Percentiles rank a stretch among this genome's conserved stretches.
These are phyloP conservation scores for Oreocharis arfaki DNA, from an alignment of 2,113 vertebrate genomes.

Conservation along the genomic window DNA sequence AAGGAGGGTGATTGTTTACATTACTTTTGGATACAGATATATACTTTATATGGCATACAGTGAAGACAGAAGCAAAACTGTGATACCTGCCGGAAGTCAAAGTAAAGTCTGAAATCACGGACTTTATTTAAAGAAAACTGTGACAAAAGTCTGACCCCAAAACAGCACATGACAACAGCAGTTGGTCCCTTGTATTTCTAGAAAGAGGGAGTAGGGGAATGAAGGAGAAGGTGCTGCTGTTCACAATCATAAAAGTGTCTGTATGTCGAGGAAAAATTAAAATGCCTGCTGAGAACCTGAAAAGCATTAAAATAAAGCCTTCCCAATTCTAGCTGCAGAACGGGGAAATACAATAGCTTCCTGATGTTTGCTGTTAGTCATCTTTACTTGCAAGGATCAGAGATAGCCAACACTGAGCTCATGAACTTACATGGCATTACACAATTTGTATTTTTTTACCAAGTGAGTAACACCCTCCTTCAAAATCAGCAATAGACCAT, in stretches of 20 bases:
- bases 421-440: background rate
- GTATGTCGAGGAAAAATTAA: background rate
- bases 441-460: background rate
- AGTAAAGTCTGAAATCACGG: background rate
- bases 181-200: background rate
- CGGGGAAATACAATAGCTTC: background rate
- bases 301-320: background rate
- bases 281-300: background rate
- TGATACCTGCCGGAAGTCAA: background rate
- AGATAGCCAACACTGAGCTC: background rate
- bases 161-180: background rate
- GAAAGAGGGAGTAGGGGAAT: background rate
- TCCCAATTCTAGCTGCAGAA: background rate
- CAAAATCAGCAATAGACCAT: background rate
- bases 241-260: background rate
- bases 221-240: background rate
- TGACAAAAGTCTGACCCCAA: background rate
- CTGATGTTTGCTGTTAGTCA: background rate
- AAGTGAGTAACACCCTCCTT: background rate
- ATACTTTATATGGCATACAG: background rate
- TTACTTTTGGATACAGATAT: background rate
- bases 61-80: background rate
- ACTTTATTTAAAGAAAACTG: background rate
- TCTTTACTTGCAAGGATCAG: background rate
- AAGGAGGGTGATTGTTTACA: background rate